Evolutionary conservation across 2,888 invertebrate species (phyloP), one percentile per base, ranked within the genome.

Genomic region (Aspidiotus rigidus): DNA sequence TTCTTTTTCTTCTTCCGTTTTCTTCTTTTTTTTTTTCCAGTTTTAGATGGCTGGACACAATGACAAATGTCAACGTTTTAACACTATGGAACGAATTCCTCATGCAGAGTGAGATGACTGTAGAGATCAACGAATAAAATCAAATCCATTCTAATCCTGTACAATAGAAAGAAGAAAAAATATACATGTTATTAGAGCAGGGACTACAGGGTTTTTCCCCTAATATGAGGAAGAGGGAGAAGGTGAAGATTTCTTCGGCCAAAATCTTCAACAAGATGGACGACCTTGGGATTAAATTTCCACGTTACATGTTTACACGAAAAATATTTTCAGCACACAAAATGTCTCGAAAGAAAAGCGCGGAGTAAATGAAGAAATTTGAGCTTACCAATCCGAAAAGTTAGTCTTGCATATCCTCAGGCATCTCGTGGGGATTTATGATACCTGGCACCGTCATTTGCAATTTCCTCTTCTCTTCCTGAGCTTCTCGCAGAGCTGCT

Each of bases 381-480:
- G 28, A 28, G 16, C 17, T 39, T 59, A 10, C 17, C 59, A 13
- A 59, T 16, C 17, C 10, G 16, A 56, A 59, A 28, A 59, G 39
- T 69, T 74, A 74, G 62, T 75, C 74, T 70, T 74, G 76, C 76
- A 76, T 76, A 62, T 94, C 94, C 79, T 95, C 95, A 62, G 92
- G 91, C 78, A 95, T 83, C 80, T 95, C 95, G 79, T 95, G 93
- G 60, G 95, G 95, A 83, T 94, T 94, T 73, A 95, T 83, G 77
- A 98, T 95, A 75, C 97, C 98, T 69, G 97, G 97, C 74, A 98
- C 96, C 61, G 91, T 88, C 80, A 94, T 84, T 81, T 96, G 95
- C 75, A 91, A 85, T 79, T 89, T 86, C 77, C 93, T 85, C 81
- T 98, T 98, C 76, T 95, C 95, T 73, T 90, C 88, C 79, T 98